phyloP scores from a whole-genome alignment of 1,140 invertebrate genomes.

The Asbolus verrucosus region DNA sequence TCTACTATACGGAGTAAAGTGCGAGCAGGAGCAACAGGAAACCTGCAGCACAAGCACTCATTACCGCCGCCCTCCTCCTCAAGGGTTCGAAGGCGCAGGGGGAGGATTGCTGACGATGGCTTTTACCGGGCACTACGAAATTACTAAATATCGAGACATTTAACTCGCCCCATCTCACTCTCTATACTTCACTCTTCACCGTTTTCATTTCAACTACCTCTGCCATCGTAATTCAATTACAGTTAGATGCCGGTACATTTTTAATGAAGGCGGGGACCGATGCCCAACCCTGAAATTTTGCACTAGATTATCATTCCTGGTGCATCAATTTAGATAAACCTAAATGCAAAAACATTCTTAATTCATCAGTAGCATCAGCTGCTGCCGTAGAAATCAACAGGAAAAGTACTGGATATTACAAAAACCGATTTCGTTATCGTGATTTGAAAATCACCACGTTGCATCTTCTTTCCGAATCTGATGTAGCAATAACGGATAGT shows the following conservation, averaged over 20 bases:
- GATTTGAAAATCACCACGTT: no score
- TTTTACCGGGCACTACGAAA: conserved; percentile 46
- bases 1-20: conserved; percentile 33
- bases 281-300: not conserved
- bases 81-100: not conserved
- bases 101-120: conserved; percentile 41
- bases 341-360: no score
- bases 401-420: no score
- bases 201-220: conserved; percentile 42
- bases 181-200: no score
- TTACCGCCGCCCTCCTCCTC: conserved; percentile 47
- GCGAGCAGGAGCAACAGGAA: conserved; percentile 52
- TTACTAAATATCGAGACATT: conserved; percentile 46
- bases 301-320: no score
- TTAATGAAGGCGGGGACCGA: conserved; percentile 10
- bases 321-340: no score
- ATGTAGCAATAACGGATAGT: no score
- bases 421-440: no score
- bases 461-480: no score
- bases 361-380: no score
- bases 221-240: conserved; percentile 35
- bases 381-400: no score
- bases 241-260: not conserved
- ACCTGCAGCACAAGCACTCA: conserved; percentile 60
- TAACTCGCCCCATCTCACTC: conserved; percentile 22